Conservation (phyloP, 1,140 invertebrate genomes). For the Tetramorium simillimum region DNA sequence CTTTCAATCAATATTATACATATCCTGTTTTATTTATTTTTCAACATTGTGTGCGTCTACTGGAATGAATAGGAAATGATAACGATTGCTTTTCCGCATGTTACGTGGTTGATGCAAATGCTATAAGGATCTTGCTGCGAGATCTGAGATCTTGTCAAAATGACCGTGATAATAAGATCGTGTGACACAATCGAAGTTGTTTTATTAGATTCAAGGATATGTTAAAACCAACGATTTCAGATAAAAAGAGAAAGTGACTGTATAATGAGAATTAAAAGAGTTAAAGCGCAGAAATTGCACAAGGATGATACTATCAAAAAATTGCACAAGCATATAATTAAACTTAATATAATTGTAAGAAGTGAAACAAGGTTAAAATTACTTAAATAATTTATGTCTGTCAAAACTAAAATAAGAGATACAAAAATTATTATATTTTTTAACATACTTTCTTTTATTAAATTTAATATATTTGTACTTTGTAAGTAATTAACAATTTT, state of each 20-base stretch:
- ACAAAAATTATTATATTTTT: not conserved
- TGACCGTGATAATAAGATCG: slow-evolving; percentile 14
- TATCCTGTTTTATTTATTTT: not conserved
- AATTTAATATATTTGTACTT: not conserved
- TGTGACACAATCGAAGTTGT: not conserved
- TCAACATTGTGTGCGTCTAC: not conserved
- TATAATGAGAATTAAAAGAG: not conserved
- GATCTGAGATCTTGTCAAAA: not conserved
- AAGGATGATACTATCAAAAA: not conserved
- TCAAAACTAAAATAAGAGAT: not conserved
- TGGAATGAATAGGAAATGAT: not conserved
- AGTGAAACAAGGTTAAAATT: not conserved
- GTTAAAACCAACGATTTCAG: slow-evolving; percentile 20
- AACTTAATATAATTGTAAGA: not conserved
- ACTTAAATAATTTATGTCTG: slow-evolving; percentile 2
- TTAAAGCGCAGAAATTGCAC: not conserved
- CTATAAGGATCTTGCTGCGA: not conserved
- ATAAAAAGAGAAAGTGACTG: slow-evolving; percentile 46
- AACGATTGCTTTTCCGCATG: slow-evolving; percentile 17
- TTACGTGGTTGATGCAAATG: not conserved
- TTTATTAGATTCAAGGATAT: slow-evolving; percentile 32
- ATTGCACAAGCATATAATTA: not conserved
- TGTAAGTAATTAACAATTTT: not conserved
- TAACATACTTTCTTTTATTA: not conserved
- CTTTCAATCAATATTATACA: not conserved